Evolutionary conservation across 2,888 invertebrate genomes (phyloP).

Genomic region (Brenthis hecate): DNA sequence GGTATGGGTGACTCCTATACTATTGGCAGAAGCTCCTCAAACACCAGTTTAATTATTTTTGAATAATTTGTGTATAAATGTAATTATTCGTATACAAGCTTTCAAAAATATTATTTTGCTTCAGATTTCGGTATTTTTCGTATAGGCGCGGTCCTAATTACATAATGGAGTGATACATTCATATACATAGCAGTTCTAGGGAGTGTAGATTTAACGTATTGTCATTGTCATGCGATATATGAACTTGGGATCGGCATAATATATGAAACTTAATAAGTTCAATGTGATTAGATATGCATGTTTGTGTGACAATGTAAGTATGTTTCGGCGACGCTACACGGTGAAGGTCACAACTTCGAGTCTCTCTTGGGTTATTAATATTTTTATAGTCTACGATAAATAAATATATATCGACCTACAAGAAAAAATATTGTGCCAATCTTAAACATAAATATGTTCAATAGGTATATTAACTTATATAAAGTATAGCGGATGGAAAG

Average conservation of each 20-base stretch:
- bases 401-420: no score
- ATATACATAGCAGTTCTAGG: conserved; percentile 25
- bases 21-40: no score
- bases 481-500: no score
- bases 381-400: no score
- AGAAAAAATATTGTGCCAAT: no score
- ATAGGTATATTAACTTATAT: no score
- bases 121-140: conserved; percentile 16
- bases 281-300: not conserved
- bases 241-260: conserved; percentile 10
- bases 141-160: conserved; percentile 30
- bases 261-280: conserved; percentile 1
- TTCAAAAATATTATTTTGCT: not conserved
- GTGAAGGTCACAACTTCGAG: not conserved
- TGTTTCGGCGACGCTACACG: not conserved
- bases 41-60: no score
- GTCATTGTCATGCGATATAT: conserved; percentile 28
- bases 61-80: no score
- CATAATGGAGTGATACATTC: conserved; percentile 39
- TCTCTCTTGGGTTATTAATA: not conserved
- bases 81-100: no score
- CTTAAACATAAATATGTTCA: no score
- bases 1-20: no score
- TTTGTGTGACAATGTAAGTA: no score
- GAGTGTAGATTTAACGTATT: conserved; percentile 36